Evolutionary conservation across 2,113 vertebrate species (phyloP), one percentile per base, ranked within the genome.

Genomic region (Xiphophorus maculatus): DNA sequence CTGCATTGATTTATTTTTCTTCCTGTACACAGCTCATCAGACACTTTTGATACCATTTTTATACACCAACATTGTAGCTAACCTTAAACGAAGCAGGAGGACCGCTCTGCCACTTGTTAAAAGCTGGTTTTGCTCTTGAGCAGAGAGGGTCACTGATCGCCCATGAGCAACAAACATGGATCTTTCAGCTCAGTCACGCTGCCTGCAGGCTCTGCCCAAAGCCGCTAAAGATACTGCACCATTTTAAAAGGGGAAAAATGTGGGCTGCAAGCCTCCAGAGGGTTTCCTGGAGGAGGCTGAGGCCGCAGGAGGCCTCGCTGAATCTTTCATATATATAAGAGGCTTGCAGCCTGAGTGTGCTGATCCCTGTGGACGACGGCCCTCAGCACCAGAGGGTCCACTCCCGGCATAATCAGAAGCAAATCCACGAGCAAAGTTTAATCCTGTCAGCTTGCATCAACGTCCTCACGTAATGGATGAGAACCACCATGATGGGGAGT

Each of bases 391-490:
- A 66, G 12, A 33, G 61, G 71, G 63, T 70, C 42, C 22, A 63
- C 71, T 79, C 69, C 70, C 37, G 42, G 30, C 51, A 15, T 75
- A 28, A 64, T 80, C 58, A 66, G 73, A 71, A 28, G 69, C 54
- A 63, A 66, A 86, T 71, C 51, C 6, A 9, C 0, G 80, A 79
- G 35, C 62, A 44, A 74, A 66, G 63, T 82, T 80, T 71, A 79
- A 80, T 77, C 58, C 7, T n/a, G 69, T 81, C 79, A 58, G 5
- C 3, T 25, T 32, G 37, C 74, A 82, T 89, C 83, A 84, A 44
- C 74, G 37, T 85, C 42, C 71, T 67, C 65, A 72, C 51, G 66
- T 79, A 66, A 84, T 78, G 69, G 80, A 77, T 67, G 77, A 76
- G 40, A 37, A 9, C 61, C 74, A 19, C 8, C 37, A 75, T 71